These are phyloP conservation scores for Turritopsis rubra DNA, from an alignment of 30 jellyfish, hydroid and myxozoan species.

Conservation along the genomic window DNA sequence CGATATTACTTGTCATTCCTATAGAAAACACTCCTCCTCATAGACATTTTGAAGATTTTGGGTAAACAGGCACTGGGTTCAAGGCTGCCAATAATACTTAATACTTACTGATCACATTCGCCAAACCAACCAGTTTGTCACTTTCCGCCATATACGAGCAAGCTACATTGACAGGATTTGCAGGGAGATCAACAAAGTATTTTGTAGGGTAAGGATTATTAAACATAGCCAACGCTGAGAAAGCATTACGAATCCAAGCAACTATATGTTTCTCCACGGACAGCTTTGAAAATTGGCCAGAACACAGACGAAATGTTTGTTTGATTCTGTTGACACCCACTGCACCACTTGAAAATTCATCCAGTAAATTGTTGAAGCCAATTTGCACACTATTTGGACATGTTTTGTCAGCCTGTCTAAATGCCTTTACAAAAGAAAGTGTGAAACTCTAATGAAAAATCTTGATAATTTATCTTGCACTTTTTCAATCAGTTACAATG, in stretches of 20 bases:
- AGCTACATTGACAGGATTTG: constrained; percentile 74
- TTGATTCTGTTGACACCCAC: constrained; percentile 41
- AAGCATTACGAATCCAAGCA: constrained; percentile 85
- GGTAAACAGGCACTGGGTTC: no score
- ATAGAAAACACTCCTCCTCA: no score
- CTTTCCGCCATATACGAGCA: constrained; percentile 47
- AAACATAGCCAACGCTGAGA: constrained; percentile 73
- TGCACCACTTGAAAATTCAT: constrained; percentile 46
- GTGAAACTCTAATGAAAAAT: no score
- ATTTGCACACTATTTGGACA: constrained; percentile 72
- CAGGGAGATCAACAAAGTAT: constrained; percentile 85
- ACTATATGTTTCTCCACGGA: constrained; percentile 38
- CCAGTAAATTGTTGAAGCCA: constrained; percentile 45
- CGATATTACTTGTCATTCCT: no score
- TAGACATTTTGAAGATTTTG: no score
- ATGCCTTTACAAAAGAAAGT: constrained; percentile 41
- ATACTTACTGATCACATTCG: constrained; percentile 57
- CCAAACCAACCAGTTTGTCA: constrained; percentile 66
- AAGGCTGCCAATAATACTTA: no score
- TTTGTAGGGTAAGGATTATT: constrained; percentile 93
- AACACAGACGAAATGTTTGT: constrained; percentile 61
- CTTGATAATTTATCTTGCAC: no score
- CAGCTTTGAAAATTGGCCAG: constrained; percentile 15
- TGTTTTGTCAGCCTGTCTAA: constrained; percentile 61
- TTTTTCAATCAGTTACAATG: no score